These are phyloP conservation scores for Operophtera brumata DNA, from an alignment of 2,888 invertebrate genomes.

Conservation along the genomic window DNA sequence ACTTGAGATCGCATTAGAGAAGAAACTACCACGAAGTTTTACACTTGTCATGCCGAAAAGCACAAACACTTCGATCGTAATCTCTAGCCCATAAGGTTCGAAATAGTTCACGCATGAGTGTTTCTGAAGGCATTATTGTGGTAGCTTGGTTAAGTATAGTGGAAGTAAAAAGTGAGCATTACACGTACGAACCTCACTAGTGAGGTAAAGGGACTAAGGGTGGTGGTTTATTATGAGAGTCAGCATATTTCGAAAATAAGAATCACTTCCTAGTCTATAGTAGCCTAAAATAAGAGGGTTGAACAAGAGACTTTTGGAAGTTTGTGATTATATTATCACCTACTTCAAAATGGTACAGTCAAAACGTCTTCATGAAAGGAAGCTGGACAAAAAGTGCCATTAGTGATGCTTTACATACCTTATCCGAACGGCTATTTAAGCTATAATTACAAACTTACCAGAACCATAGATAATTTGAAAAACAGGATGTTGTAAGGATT, in stretches of 20 bases:
- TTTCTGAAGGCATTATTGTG: constrained; percentile 10
- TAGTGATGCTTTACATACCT: no score
- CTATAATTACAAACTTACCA: no score
- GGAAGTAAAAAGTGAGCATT: constrained; percentile 44
- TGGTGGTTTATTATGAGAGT: constrained; percentile 12
- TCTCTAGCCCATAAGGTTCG: not conserved
- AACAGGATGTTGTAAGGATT: no score
- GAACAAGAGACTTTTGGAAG: not conserved
- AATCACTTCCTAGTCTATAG: not conserved
- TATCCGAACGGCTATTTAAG: no score
- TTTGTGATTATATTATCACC: not conserved
- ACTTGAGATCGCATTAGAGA: constrained; percentile 46
- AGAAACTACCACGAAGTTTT: constrained; percentile 33
- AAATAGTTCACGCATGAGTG: not conserved
- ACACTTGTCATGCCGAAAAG: not conserved
- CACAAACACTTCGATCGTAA: not conserved
- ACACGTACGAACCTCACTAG: constrained; percentile 35
- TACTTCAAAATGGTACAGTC: no score
- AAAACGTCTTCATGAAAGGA: no score
- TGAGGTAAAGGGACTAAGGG: constrained; percentile 33
- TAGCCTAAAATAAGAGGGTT: not conserved
- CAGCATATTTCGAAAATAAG: constrained; percentile 3
- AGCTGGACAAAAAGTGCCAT: no score
- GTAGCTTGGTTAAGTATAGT: constrained; percentile 22
- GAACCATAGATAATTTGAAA: no score